Evolutionary conservation across 2,888 invertebrate genomes (phyloP).

Genomic region (Sipha maydis): DNA sequence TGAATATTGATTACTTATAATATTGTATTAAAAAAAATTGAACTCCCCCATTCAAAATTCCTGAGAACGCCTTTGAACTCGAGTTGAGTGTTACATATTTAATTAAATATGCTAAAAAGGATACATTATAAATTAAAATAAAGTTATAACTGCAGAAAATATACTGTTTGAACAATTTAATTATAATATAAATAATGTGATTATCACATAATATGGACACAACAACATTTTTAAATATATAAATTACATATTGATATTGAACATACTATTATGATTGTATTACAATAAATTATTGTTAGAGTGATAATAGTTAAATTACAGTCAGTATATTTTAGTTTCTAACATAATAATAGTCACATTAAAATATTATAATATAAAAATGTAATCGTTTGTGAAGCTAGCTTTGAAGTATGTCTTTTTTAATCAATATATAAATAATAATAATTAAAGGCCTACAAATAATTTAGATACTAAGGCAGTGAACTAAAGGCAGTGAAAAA

Average conservation of each 20-base stretch:
- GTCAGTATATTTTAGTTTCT: slow-evolving; percentile 24
- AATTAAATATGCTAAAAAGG: neutral
- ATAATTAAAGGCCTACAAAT: slow-evolving; percentile 28
- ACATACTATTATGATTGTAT: slow-evolving; percentile 39
- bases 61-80: too few relatives aligned
- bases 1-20: too few relatives aligned
- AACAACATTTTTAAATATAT: slow-evolving; percentile 47
- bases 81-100: neutral
- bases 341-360: slow-evolving; percentile 32
- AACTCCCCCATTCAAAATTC: too few relatives aligned
- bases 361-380: slow-evolving; percentile 29
- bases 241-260: slow-evolving; percentile 45
- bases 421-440: slow-evolving; percentile 41
- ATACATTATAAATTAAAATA: neutral
- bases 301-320: slow-evolving; percentile 30
- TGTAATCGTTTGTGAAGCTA: neutral
- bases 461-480: slow-evolving; percentile 55
- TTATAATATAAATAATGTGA: slow-evolving; percentile 45
- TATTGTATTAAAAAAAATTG: too few relatives aligned
- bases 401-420: neutral
- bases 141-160: neutral
- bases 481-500: slow-evolving; percentile 60
- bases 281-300: slow-evolving; percentile 31
- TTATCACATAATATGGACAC: slow-evolving; percentile 23
- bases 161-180: slow-evolving; percentile 52